phyloP scores from a whole-genome alignment of 2,888 invertebrate genomes.

The Apotomis capreana region DNA sequence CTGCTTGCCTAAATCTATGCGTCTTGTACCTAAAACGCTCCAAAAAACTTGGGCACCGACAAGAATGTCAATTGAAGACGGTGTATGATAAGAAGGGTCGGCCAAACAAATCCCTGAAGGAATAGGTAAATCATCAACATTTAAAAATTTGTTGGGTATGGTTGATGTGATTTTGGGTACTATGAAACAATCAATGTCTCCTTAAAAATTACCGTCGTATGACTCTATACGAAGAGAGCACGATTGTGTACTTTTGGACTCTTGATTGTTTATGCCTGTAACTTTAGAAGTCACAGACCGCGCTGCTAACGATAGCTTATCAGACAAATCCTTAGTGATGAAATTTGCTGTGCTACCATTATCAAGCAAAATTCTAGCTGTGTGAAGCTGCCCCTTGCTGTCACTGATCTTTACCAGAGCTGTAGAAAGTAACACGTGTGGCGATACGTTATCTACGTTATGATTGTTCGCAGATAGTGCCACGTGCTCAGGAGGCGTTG shows the following conservation, averaged over 20 bases:
- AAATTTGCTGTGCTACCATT: neutral
- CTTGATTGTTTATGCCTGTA: conserved; percentile 7
- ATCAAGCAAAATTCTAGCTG: conserved; percentile 1
- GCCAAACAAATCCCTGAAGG: too few species aligned
- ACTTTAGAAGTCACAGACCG: neutral
- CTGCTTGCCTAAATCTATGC: too few species aligned
- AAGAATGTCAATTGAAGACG: neutral
- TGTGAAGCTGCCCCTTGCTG: neutral
- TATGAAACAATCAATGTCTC: neutral
- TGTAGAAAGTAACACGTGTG: conserved; percentile 6
- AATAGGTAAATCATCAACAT: too few species aligned
- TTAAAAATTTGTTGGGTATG: too few species aligned
- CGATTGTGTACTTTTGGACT: conserved; percentile 2
- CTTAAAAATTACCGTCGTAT: neutral
- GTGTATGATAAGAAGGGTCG: neutral
- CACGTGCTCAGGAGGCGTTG: too few species aligned
- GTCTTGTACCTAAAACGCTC: too few species aligned
- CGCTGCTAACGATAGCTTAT: neutral
- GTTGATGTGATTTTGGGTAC: too few species aligned
- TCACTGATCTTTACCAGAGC: neutral
- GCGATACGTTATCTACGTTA: neutral
- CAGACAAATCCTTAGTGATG: neutral
- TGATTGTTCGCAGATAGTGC: too few species aligned
- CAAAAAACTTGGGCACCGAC: neutral
- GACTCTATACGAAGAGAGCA: neutral